Evolutionary conservation across 1,140 invertebrate species (phyloP), one percentile per base, ranked within the genome.

Genomic region (Zaprionus nigranus): DNA sequence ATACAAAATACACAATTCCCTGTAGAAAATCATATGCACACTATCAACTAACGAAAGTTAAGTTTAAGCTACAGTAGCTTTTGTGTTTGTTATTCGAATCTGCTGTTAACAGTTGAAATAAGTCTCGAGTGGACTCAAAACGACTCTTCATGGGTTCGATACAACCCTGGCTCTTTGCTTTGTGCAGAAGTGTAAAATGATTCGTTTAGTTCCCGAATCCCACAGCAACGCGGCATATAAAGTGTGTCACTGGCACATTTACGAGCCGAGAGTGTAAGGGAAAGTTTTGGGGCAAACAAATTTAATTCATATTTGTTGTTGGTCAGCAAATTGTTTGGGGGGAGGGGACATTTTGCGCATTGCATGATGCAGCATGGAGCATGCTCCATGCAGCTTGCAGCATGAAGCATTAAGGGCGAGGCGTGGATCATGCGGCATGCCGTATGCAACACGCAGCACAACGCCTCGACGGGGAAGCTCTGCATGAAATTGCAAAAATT

Each of bases 261-360:
- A 75, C 67, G 73, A 75, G 67, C 20, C 24, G 11, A 58, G 65
- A 26, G 24, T 40, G 49, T n/a, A 26, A 49, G 59, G 24, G 57
- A 75, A 69, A 69, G 58, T 69, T 75, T 68, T 49, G 43, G 34
- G 15, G 46, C 74, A 78, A 62, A 66, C 62, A 67, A 84, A 84
- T 85, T 85, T 81, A 81, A 81, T 78, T 84, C 78, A 30, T 78
- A 56, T 85, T 81, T 84, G 82, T 85, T 85, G 64, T 60, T 63
- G 62, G 75, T 72, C 80, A 57, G 66, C 78, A 59, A 51, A 43
- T 58, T n/a, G 63, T 49, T 62, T 38, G 36, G 57, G 68, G 73
- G 62, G 36, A 53, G 68, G 26, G 73, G 62, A 20, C 68, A 81
- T 66, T 71, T 78, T 20, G 62, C 66, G 73, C 60, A 59, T 61